phyloP scores from a whole-genome alignment of 2,797 vertebrate genomes.

The Thalassophryne amazonica region DNA sequence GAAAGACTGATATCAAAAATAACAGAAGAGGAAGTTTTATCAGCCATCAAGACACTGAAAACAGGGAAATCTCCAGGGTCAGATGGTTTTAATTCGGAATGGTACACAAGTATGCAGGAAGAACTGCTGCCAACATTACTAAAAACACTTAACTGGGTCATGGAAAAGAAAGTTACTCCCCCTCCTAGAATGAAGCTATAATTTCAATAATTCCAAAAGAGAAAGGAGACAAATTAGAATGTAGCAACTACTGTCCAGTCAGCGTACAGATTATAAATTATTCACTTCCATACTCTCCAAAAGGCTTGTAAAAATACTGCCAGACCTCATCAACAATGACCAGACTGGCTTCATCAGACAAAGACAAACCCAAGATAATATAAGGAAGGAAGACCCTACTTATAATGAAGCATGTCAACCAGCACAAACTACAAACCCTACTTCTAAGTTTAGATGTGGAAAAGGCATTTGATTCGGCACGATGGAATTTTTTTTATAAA shows the following conservation, averaged over 20 bases:
- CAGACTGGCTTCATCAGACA: constrained; percentile 7
- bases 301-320: constrained; percentile 2
- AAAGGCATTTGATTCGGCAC: constrained; percentile 12
- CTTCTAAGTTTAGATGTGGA: constrained; percentile 9
- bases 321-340: too few relatives aligned
- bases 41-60: constrained; percentile 7
- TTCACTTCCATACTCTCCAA: constrained; percentile 8
- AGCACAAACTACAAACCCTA: not conserved
- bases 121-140: constrained; percentile 2
- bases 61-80: not conserved
- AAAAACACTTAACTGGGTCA: constrained; percentile 11
- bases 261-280: too few relatives aligned
- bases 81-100: constrained; percentile 5
- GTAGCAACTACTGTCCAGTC: constrained; percentile 1
- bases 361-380: constrained; percentile 20
- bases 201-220: constrained; percentile 12
- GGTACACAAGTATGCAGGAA: constrained; percentile 26
- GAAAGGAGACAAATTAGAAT: constrained; percentile 10
- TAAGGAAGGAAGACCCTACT: constrained; percentile 15
- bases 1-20: constrained; percentile 8
- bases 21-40: constrained; percentile 13
- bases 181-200: constrained; percentile 19
- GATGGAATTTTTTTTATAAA: constrained; percentile 5
- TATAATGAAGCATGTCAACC: not conserved
- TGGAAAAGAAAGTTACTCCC: not conserved